Base-by-base conservation (phyloP, 2,888 invertebrate genomes). In the Meghimatium bilineatum region DNA sequence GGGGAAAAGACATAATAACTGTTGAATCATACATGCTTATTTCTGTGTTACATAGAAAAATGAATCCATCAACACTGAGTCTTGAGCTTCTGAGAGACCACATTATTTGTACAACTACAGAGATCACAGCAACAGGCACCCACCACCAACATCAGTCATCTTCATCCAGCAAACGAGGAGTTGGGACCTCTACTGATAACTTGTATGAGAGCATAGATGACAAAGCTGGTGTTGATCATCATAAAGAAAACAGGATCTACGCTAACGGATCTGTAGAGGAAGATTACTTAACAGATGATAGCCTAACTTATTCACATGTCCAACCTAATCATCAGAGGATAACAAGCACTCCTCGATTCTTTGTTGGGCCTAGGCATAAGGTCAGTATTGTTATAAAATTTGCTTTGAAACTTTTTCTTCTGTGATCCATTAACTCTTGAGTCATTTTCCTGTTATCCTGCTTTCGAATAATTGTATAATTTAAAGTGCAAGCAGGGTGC, bases 301-400 rank as follows among this genome's bases (percentile, higher is more conserved):
- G 63, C 20, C 36, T 52, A 52, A 63, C 34, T 20, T 67, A 52
- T 10, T 49, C 44, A n/a, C 56, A 80, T 34, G 34, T 34, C 5
- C 60, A 74, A 17, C 85, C 84, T 36, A 85, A 86, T 32, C 87
- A 88, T 76, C 84, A 79, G 44, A 85, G 89, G 26, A 87, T 90
- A 14, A 89, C 90, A 78, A 91, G 90, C 85, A 91, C 91, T 20
- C 91, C 91, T 20, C 85, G 90, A 29, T 90, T 90, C 14, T 87
- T 56, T 86, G 34, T 82, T 34, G 60, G 34, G n/a, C 60, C 49
- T 38, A 29, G 38, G 2, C 75, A 75, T 52, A 82, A 67, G 82
- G 82, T 82, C 6, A 75, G 76, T 71, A 63, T n/a, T 63, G 60
- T 3, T 56, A 23, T 23, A 23, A 49, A n/a, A n/a, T n/a, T n/a